phyloP scores from a whole-genome alignment of 2,797 vertebrate species.

The Choloepus didactylus region DNA sequence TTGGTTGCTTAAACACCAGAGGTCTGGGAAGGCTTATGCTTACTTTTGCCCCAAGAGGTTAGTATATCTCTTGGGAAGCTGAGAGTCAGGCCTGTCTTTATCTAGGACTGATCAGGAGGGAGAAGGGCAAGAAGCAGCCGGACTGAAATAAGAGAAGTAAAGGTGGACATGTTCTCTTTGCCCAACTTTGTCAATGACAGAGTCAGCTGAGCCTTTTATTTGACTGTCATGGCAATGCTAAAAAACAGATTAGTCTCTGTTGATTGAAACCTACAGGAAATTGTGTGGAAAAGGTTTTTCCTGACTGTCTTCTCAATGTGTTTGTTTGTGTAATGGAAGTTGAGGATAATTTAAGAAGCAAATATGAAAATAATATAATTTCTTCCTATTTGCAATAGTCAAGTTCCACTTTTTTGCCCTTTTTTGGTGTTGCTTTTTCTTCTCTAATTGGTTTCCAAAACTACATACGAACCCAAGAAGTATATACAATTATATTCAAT shows the following conservation, averaged over 20 bases:
- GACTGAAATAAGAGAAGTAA: background rate
- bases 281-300: background rate
- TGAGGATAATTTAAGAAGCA: slow-evolving; percentile 48
- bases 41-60: background rate
- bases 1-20: background rate
- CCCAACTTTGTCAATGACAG: background rate
- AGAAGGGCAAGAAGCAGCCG: background rate
- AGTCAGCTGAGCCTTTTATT: background rate
- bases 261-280: background rate
- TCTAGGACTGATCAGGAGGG: background rate
- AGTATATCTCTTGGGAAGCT: background rate
- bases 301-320: background rate
- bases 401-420: background rate
- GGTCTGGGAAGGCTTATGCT: slow-evolving; percentile 26
- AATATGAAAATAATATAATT: slow-evolving; percentile 9
- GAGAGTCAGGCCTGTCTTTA: background rate
- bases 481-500: slow-evolving; percentile 29
- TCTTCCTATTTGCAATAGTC: slow-evolving; percentile 14
- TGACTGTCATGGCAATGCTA: background rate
- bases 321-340: background rate
- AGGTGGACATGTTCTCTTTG: background rate
- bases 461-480: background rate
- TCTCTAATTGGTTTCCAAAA: slow-evolving; percentile 38
- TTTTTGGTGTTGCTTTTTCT: background rate
- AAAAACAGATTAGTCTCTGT: background rate